Evolutionary conservation across 1,140 invertebrate species (phyloP), one percentile per base, ranked within the genome.

Genomic region (Carposina sasakii): DNA sequence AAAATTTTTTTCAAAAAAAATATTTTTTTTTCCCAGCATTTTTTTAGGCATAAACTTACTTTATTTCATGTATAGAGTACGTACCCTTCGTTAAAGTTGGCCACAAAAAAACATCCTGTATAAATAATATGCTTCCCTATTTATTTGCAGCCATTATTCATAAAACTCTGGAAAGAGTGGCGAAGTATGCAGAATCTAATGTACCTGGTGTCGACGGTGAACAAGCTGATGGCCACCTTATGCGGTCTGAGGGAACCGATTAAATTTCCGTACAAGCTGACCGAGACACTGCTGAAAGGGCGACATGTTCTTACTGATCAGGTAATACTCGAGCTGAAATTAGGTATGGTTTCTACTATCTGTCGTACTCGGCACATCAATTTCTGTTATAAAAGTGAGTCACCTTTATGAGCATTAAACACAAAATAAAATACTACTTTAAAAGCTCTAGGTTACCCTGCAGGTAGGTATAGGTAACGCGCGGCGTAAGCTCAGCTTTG

Each of bases 111-210:
- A n/a, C n/a, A n/a, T n/a, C n/a, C n/a, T n/a, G n/a, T n/a, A n/a
- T n/a, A n/a, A n/a, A n/a, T n/a, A n/a, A n/a, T n/a, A n/a, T n/a
- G n/a, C n/a, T n/a, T n/a, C n/a, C n/a, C 6, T 28, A 37, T 51
- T 39, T 31, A 5, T 30, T 52, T 47, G 12, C 63, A 91, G 90
- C 90, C 91, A 0, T 77, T 89, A 26, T 92, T 91, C 63, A 81
- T 86, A 21, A 86, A 88, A 50, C 57, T 92, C 2, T 87, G 89
- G 57, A 67, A 87, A 28, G 83, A 87, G 4, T 92, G 91, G 91
- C 77, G 87, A 6, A 71, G 79, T 12, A 81, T 91, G 56, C 90
- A 91, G 63, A 87, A 91, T 52, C 85, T 89, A 41, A 87, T 89
- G 52, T 86, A 88, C 15, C 69, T 89, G n/a, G 63, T 92, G 28